Evolutionary conservation across 2,888 invertebrate species (phyloP), one percentile per base, ranked within the genome.

Genomic region (Conomelus anceps): DNA sequence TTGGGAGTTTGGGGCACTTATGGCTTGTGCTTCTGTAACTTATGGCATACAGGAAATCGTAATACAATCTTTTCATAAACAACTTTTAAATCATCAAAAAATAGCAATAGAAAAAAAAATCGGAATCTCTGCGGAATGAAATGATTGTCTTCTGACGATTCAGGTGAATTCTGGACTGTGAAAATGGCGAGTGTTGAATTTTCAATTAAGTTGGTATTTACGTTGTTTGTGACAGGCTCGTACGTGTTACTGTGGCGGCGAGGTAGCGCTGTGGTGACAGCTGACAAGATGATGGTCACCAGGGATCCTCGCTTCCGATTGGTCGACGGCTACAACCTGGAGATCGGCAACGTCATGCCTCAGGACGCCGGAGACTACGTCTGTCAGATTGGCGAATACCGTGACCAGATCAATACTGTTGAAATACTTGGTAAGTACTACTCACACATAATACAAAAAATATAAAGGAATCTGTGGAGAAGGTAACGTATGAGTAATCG

Each of bases 351-450:
- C 91, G 95, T 96, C 0, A 95, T 95, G 85, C 96, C 96, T 0
- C 96, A 96, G 93, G 96, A 96, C 92, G 96, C 96, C 0, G 95
- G 95, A 1, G 94, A 96, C 94, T 96, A 96, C 94, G 95, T 96
- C 22, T 96, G 96, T 93, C 96, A 96, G 94, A 95, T 96, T 91
- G 95, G 95, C 87, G 95, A 95, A 90, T 95, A 95, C 87, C 94
- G 95, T n/a, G 96, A 96, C 92, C 96, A 96, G 93, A 95, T 96
- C 22, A 96, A 96, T 93, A 96, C 96, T 0, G 96, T 96, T 41
- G 96, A 96, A 92, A 96, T 96, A 90, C 93, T 96, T 86, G 94
- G 95, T 92, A 89, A 92, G 91, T 85, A 1, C 17, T 20, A 85
- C n/a, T 85, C 24, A 85, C 24, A 23, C 22, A 4, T 9, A 26